Base-by-base conservation (phyloP, 1,140 invertebrate genomes). In the Drosophila punjabiensis region DNA sequence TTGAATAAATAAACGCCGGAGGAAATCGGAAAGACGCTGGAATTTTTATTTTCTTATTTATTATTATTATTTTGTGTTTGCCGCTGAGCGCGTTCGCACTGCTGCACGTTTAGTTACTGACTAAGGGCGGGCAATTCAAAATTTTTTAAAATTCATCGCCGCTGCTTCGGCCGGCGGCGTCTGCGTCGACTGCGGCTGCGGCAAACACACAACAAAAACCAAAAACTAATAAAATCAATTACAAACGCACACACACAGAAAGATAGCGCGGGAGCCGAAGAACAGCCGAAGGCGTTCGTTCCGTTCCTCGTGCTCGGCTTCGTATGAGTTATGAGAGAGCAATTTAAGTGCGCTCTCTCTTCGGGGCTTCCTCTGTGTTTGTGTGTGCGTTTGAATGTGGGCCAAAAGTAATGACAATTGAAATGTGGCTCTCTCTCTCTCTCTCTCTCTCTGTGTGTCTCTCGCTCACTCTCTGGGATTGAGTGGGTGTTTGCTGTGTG, bases 71-170 rank as follows among this genome's bases (percentile, higher is more conserved):
- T 62, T 43, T 67, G 73, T 59, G 53, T 24, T 75, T 76, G 71
- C 68, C 66, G 85, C 82, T 81, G 60, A 74, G 75, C 85, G 85
- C 85, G 85, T 91, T 90, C 86, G 90, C 82, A 92, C 91, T 92
- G 87, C 73, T 92, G 84, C 84, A 92, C 91, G 91, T 92, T 92
- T 92, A 92, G 91, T 92, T 79, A 91, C 87, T 92, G 87, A 92
- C 91, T 92, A 92, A 92, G 91, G 91, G 91, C 91, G 91, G 83
- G 86, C 82, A 86, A 92, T 92, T 92, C 91, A 92, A 92, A 92
- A 92, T 88, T 91, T 88, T 92, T 92, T 92, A 82, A 91, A 92
- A 92, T 88, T 92, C 91, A 92, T 91, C 86, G 84, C 60, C 75
- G 13, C 47, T 33, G 79, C 82, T 65, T 14, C 81, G 59, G 39